Conservation (phyloP, 2,797 vertebrate species). For the Myotis pilosus region DNA sequence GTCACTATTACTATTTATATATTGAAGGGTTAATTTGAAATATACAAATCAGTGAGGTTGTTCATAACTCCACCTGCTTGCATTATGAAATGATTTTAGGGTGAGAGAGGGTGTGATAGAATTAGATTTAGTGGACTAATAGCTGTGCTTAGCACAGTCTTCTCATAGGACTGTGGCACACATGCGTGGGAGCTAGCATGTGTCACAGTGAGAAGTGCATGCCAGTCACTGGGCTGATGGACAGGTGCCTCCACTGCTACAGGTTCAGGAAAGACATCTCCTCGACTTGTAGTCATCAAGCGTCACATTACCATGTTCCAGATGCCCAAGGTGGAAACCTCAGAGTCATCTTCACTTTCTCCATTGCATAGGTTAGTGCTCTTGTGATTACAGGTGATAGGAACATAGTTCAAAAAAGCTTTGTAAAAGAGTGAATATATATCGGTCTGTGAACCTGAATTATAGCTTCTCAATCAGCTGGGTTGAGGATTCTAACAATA, state of each 20-base stretch:
- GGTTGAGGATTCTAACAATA: background rate
- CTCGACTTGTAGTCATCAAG: accelerated
- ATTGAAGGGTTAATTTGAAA: background rate
- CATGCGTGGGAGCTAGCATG: background rate
- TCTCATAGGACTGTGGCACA: background rate
- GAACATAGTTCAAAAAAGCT: background rate
- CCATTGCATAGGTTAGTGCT: background rate
- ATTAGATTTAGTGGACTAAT: background rate
- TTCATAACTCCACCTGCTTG: background rate
- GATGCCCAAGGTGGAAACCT: background rate
- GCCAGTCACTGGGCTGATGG: background rate
- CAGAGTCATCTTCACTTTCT: background rate
- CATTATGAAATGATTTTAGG: background rate
- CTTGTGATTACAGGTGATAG: background rate
- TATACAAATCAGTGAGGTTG: background rate
- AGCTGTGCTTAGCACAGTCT: background rate
- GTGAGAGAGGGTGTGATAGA: accelerated
- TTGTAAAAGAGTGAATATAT: background rate
- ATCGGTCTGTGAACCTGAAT: background rate
- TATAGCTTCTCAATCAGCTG: background rate
- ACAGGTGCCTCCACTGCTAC: background rate
- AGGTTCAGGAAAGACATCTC: too few relatives aligned
- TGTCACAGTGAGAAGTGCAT: background rate
- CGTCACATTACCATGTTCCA: background rate
- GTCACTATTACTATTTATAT: background rate